Conservation (phyloP, 2,888 invertebrate genomes). For the Caenorhabditis panamensis region DNA sequence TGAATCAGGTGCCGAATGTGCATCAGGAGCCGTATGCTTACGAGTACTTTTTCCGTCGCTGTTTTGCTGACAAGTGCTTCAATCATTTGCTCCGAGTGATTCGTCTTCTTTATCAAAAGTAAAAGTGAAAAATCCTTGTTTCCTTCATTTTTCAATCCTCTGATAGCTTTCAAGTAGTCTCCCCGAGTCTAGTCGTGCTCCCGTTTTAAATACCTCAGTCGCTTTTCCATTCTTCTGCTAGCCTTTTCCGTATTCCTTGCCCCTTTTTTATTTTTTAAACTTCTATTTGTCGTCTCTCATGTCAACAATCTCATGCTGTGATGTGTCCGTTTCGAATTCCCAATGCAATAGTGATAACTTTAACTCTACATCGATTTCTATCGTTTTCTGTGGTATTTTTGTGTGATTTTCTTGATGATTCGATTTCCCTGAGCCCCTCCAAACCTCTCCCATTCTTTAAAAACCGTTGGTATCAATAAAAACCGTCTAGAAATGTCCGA, state of each 20-base stretch:
- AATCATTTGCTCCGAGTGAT: slow-evolving; percentile 64
- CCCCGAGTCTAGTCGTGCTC: slow-evolving; percentile 50
- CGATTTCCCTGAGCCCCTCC: no score
- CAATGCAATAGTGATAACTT: slow-evolving; percentile 52
- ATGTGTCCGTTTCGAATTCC: slow-evolving; percentile 38
- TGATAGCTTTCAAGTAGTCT: slow-evolving; percentile 11
- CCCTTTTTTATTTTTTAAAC: background rate
- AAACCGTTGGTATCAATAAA: no score
- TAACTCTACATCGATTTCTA: no score
- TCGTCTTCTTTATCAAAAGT: slow-evolving; percentile 64
- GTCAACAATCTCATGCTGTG: slow-evolving; percentile 58
- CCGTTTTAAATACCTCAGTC: slow-evolving; percentile 55
- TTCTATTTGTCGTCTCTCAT: slow-evolving; percentile 53
- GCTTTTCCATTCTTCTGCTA: slow-evolving; percentile 2
- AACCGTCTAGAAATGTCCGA: no score
- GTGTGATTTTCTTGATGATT: slow-evolving; percentile 30
- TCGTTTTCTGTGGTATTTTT: no score
- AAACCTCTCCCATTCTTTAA: no score
- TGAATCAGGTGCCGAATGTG: slow-evolving; percentile 65
- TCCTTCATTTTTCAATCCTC: background rate
- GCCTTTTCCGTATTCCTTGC: slow-evolving; percentile 23
- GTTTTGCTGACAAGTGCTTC: slow-evolving; percentile 61
- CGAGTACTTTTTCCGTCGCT: slow-evolving; percentile 70
- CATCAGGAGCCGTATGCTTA: slow-evolving; percentile 67
- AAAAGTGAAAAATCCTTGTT: slow-evolving; percentile 2